phyloP scores from a whole-genome alignment of 2,797 vertebrate genomes.

The Amblyopsis hoosieri region DNA sequence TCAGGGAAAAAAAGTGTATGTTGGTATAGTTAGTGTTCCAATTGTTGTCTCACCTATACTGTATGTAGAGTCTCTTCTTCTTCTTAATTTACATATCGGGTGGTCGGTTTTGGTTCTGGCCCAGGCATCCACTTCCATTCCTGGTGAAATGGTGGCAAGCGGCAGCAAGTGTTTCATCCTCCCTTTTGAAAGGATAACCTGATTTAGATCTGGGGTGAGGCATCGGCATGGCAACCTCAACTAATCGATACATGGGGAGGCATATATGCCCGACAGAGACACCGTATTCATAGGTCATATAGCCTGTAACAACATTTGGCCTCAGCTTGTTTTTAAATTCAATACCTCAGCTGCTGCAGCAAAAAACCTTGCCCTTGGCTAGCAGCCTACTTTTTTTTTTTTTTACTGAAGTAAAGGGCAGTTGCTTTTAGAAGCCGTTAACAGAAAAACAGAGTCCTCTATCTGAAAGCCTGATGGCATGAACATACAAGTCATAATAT shows the following conservation, averaged over 20 bases:
- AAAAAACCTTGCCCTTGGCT: conserved; percentile 23
- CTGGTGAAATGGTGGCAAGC: not conserved
- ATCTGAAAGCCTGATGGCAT: conserved; percentile 13
- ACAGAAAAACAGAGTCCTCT: conserved; percentile 23
- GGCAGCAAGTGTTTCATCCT: conserved; percentile 38
- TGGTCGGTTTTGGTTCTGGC: not conserved
- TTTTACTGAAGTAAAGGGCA: conserved; percentile 22
- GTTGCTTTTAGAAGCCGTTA: conserved; percentile 30
- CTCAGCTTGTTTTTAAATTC: conserved; percentile 16
- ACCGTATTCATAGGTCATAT: conserved; percentile 12
- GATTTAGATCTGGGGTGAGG: conserved; percentile 19
- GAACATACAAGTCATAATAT: too few relatives aligned
- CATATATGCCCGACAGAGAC: conserved; percentile 15
- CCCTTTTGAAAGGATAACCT: conserved; percentile 53
- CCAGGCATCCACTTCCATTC: not conserved
- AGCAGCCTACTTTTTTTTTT: conserved; percentile 14
- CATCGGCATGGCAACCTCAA: conserved; percentile 27
- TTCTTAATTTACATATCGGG: not conserved
- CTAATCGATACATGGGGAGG: conserved; percentile 48
- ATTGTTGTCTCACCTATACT: conserved; percentile 21
- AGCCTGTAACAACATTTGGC: conserved; percentile 22
- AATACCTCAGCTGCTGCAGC: conserved; percentile 1
- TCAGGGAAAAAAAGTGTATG: conserved; percentile 11
- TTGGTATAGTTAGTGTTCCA: conserved; percentile 8
- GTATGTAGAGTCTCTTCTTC: conserved; percentile 9